Evolutionary conservation across 2,113 vertebrate genomes (phyloP).

Genomic region (Odocoileus virginianus): DNA sequence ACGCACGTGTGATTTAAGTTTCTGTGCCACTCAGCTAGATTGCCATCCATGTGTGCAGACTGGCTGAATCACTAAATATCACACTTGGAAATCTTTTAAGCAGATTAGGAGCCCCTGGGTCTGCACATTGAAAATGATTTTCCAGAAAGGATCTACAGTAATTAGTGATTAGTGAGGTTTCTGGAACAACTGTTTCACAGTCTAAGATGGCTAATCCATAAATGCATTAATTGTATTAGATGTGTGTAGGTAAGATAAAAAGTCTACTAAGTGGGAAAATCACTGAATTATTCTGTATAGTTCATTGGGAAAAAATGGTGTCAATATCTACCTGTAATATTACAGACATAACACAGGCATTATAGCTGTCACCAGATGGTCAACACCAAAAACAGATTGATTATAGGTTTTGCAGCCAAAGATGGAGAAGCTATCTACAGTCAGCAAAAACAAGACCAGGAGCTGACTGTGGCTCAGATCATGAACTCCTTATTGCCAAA

Average conservation of each 20-base stretch:
- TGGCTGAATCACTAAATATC: not conserved
- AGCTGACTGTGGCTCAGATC: not conserved
- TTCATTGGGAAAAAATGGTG: not conserved
- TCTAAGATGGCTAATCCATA: constrained; percentile 65
- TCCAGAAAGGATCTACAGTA: constrained; percentile 62
- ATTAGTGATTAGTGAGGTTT: constrained; percentile 66
- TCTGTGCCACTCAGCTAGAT: constrained; percentile 14
- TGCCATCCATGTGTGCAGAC: constrained; percentile 21
- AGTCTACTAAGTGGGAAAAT: constrained; percentile 56
- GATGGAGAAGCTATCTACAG: not conserved
- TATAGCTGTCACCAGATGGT: not conserved
- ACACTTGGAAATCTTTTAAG: constrained; percentile 63
- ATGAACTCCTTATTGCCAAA: not conserved
- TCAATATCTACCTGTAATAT: constrained; percentile 4
- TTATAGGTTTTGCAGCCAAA: not conserved
- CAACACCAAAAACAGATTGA: not conserved
- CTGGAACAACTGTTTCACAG: constrained; percentile 61
- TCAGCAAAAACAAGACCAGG: not conserved
- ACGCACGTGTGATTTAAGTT: constrained; percentile 34
- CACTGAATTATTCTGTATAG: constrained; percentile 7
- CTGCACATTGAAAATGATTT: constrained; percentile 63
- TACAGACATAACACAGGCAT: not conserved
- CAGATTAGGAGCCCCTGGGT: constrained; percentile 62
- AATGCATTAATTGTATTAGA: constrained; percentile 66
- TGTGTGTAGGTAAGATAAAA: constrained; percentile 52